phyloP scores from a whole-genome alignment of 2,797 vertebrate species.

The Pseudomugil gertrudae region DNA sequence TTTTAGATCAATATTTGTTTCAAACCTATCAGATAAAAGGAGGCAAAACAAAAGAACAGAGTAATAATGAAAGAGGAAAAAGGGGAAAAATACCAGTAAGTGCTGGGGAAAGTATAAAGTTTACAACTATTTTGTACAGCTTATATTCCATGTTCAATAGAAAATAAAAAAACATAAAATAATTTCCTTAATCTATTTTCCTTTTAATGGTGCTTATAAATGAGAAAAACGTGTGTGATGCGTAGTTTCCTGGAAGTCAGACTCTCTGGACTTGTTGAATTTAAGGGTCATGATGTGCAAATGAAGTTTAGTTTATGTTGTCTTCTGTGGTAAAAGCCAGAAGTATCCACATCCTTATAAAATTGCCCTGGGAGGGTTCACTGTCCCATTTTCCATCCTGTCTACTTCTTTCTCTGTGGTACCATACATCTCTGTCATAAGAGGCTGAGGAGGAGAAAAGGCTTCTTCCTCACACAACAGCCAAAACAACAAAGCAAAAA shows the following conservation, averaged over 20 bases:
- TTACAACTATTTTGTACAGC: neutral
- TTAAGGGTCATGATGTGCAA: slow-evolving; percentile 32
- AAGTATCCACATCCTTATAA: slow-evolving; percentile 55
- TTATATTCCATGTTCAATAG: neutral
- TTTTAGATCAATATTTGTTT: no score
- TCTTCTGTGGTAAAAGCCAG: slow-evolving; percentile 48
- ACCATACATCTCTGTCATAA: slow-evolving; percentile 35
- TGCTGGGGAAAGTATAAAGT: neutral
- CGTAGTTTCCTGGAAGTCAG: neutral
- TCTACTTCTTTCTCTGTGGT: slow-evolving; percentile 37
- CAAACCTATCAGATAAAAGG: neutral
- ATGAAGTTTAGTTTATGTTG: slow-evolving; percentile 50
- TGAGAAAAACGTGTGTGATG: neutral
- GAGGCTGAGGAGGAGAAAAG: slow-evolving; percentile 15
- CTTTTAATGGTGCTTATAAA: neutral
- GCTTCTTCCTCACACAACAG: slow-evolving; percentile 19
- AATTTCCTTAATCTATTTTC: neutral
- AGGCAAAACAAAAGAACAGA: neutral
- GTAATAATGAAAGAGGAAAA: no score
- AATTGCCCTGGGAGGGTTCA: slow-evolving; percentile 54
- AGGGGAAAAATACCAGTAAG: no score
- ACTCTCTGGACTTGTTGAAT: slow-evolving; percentile 33
- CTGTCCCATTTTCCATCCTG: slow-evolving; percentile 59
- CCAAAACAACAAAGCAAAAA: neutral
- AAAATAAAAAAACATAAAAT: neutral